Evolutionary conservation across 2,113 vertebrate genomes (phyloP).

Genomic region (Thomomys bottae): DNA sequence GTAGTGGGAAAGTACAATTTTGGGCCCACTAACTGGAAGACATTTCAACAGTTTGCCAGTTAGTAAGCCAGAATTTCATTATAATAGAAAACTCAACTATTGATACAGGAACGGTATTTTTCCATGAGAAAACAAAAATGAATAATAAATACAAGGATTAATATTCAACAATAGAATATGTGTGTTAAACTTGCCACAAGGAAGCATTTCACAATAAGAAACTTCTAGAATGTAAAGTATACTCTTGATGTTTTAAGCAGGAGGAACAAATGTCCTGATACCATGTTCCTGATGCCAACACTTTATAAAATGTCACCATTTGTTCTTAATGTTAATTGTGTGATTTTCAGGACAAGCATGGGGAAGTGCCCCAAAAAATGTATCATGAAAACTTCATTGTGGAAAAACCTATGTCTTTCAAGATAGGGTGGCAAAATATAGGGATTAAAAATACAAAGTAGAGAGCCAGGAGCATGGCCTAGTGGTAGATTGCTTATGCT

Average conservation of each 20-base stretch:
- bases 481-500: too few species aligned
- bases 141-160: neutral
- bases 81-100: neutral
- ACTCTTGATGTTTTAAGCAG: neutral
- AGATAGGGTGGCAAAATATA: too few species aligned
- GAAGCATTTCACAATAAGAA: neutral
- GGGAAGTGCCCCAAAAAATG: too few species aligned
- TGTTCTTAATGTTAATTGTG: neutral
- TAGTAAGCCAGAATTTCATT: neutral
- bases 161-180: neutral
- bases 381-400: too few species aligned
- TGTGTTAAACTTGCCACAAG: neutral
- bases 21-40: neutral
- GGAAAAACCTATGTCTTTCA: too few species aligned
- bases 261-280: neutral
- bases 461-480: too few species aligned
- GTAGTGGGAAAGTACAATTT: neutral
- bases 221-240: neutral
- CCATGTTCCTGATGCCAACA: neutral
- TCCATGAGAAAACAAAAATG: neutral
- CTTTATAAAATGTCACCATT: conserved; percentile 4
- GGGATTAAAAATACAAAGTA: too few species aligned
- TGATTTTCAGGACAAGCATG: neutral
- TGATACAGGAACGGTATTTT: neutral
- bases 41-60: neutral